These are phyloP conservation scores for Canis aureus DNA, from an alignment of 2,113 vertebrate genomes.

Conservation along the genomic window DNA sequence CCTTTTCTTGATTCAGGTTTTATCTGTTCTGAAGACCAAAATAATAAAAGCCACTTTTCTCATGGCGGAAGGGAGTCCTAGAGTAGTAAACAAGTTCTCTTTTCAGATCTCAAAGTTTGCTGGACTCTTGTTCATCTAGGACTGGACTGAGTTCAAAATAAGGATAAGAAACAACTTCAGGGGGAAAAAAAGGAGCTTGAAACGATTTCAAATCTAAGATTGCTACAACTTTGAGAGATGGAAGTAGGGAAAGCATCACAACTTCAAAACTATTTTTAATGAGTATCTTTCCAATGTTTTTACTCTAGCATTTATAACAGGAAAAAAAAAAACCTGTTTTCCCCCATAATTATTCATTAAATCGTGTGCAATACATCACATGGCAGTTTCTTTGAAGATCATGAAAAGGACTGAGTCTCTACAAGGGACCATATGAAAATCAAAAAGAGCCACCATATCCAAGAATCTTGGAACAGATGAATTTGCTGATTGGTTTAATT, in stretches of 20 bases:
- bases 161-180: conserved; percentile 24
- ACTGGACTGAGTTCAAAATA: conserved; percentile 46
- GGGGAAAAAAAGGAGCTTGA: background rate
- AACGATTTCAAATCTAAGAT: conserved; percentile 61
- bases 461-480: conserved; percentile 65
- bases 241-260: conserved; percentile 36
- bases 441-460: conserved; percentile 10
- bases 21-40: conserved; percentile 51
- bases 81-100: conserved; percentile 28
- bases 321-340: conserved; percentile 20
- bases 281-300: conserved; percentile 53
- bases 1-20: conserved; percentile 32
- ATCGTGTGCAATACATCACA: background rate
- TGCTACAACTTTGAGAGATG: background rate
- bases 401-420: conserved; percentile 53
- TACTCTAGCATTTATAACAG: conserved; percentile 41
- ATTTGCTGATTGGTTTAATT: conserved; percentile 63
- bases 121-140: conserved; percentile 42
- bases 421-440: conserved; percentile 49
- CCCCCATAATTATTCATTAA: conserved; percentile 65
- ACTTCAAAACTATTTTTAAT: conserved; percentile 52
- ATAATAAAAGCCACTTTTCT: conserved; percentile 45
- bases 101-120: conserved; percentile 23
- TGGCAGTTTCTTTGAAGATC: conserved; percentile 68
- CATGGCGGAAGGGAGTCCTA: background rate